Evolutionary conservation across 2,888 invertebrate genomes (phyloP).

Genomic region (Drosophila flavopinicola): DNA sequence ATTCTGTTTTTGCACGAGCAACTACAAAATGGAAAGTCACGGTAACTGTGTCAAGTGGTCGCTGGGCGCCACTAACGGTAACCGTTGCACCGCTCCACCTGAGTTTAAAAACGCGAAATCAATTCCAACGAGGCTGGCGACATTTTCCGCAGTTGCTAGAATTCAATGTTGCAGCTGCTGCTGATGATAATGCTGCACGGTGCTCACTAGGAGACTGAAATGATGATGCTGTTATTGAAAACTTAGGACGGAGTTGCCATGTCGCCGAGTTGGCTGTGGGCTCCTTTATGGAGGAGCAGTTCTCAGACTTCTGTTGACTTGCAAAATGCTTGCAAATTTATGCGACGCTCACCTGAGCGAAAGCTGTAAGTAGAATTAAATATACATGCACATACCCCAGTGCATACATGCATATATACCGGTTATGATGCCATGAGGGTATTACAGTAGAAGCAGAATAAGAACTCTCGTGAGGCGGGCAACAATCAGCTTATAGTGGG

Average conservation of each 20-base stretch:
- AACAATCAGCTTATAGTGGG: slow-evolving; percentile 50
- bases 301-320: slow-evolving; percentile 53
- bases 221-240: slow-evolving; percentile 41
- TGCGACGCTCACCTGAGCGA: slow-evolving; percentile 58
- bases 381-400: slow-evolving; percentile 15
- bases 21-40: slow-evolving; percentile 42
- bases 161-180: slow-evolving; percentile 12
- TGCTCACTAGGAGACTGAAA: slow-evolving; percentile 20
- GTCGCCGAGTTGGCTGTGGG: slow-evolving; percentile 21
- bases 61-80: slow-evolving; percentile 11
- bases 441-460: slow-evolving; percentile 42
- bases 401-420: slow-evolving; percentile 8
- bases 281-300: background rate
- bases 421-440: slow-evolving; percentile 16
- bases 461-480: slow-evolving; percentile 17
- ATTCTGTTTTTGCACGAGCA: slow-evolving; percentile 47
- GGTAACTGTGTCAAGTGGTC: slow-evolving; percentile 33
- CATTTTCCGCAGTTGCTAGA: slow-evolving; percentile 37
- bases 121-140: slow-evolving; percentile 39
- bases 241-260: slow-evolving; percentile 29
- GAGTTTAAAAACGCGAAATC: slow-evolving; percentile 47
- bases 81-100: slow-evolving; percentile 3
- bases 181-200: slow-evolving; percentile 18
- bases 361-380: slow-evolving; percentile 59
- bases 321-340: slow-evolving; percentile 75